These are phyloP conservation scores for Eurytoma adleriae DNA, from an alignment of 2,888 invertebrate species.

Conservation along the genomic window DNA sequence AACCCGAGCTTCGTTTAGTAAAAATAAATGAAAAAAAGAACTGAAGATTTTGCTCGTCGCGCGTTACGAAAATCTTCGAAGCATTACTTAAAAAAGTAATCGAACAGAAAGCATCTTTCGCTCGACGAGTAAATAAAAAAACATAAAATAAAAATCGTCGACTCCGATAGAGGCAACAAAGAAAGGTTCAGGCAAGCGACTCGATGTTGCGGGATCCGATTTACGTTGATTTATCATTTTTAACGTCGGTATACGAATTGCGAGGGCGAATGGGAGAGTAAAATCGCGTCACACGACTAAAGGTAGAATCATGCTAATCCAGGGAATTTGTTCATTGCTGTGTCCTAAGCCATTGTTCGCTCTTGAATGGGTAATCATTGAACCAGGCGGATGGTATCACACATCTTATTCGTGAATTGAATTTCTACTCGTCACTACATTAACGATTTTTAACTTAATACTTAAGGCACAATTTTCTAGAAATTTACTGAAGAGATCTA, in stretches of 20 bases:
- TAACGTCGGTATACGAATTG: no score
- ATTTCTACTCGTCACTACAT: slow-evolving; percentile 55
- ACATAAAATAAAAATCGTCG: neutral
- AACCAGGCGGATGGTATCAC: neutral
- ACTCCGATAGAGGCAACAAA: neutral
- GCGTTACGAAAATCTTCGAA: neutral
- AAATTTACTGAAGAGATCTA: slow-evolving; percentile 55
- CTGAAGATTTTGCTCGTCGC: neutral
- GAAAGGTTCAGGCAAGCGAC: neutral
- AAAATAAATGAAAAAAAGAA: slow-evolving; percentile 20
- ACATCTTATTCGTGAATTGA: slow-evolving; percentile 55
- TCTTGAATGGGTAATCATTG: slow-evolving; percentile 1
- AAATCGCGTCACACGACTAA: no score
- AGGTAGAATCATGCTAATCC: neutral
- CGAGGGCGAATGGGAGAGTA: no score
- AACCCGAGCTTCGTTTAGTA: slow-evolving; percentile 42
- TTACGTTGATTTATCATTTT: no score
- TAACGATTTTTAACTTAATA: slow-evolving; percentile 55
- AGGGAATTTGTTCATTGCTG: slow-evolving; percentile 4
- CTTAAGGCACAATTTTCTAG: slow-evolving; percentile 62
- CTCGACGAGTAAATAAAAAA: neutral
- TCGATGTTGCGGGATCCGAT: no score
- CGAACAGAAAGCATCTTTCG: slow-evolving; percentile 21
- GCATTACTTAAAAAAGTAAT: neutral
- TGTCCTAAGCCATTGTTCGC: slow-evolving; percentile 9